These are phyloP conservation scores for Bruchidius siliquastri DNA, from an alignment of 2,888 invertebrate genomes.

Conservation along the genomic window DNA sequence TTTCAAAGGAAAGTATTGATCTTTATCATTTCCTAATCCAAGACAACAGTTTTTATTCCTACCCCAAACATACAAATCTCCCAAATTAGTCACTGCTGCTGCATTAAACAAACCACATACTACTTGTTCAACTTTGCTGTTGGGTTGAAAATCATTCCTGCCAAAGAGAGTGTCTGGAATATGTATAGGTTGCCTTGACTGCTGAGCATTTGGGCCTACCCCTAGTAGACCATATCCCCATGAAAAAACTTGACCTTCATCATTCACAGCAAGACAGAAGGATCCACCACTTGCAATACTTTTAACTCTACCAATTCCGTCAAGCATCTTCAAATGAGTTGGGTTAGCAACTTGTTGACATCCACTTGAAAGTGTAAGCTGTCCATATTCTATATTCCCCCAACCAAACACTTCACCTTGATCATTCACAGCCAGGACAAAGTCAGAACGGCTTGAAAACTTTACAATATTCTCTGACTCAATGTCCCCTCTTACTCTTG, in stretches of 20 bases:
- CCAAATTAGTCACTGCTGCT: constrained; percentile 75
- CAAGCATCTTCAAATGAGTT: constrained; percentile 58
- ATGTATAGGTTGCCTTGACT: constrained; percentile 60
- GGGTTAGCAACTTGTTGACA: constrained; percentile 72
- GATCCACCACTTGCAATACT: constrained; percentile 85
- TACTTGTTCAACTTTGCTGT: constrained; percentile 61
- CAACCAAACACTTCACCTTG: constrained; percentile 92
- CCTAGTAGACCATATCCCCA: constrained; percentile 96
- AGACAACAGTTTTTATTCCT: constrained; percentile 78
- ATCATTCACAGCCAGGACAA: constrained; percentile 83
- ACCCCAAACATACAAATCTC: constrained; percentile 91
- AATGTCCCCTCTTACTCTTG: constrained; percentile 73
- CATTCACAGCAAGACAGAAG: constrained; percentile 77
- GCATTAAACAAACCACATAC: constrained; percentile 71
- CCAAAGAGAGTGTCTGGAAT: constrained; percentile 84
- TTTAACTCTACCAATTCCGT: constrained; percentile 67
- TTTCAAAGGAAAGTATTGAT: constrained; percentile 86
- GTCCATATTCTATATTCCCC: constrained; percentile 94
- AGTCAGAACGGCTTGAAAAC: constrained; percentile 76
- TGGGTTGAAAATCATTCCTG: constrained; percentile 72
- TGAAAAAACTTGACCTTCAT: constrained; percentile 76
- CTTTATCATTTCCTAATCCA: constrained; percentile 73
- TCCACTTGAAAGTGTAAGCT: constrained; percentile 57
- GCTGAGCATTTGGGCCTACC: constrained; percentile 73
- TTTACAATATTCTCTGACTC: constrained; percentile 75